A percentile compares a stretch with the other conserved stretches of the same genome.
phyloP scores from a whole-genome alignment of 2,888 invertebrate species.

The Catocala fraxini region DNA sequence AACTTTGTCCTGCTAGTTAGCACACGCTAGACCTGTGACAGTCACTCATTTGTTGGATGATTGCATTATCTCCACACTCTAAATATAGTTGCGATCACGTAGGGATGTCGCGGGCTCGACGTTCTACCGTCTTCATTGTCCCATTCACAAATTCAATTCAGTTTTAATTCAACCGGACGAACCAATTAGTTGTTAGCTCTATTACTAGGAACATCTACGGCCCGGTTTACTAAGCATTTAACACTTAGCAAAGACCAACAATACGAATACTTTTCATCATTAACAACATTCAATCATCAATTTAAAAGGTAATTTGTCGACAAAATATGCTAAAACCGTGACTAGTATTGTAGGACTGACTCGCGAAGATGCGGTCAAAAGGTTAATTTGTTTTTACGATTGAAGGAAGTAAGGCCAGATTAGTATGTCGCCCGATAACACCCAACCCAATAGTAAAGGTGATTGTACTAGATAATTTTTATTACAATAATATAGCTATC shows the following conservation, averaged over 20 bases:
- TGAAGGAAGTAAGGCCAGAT: conserved; percentile 27
- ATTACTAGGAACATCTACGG: conserved; percentile 14
- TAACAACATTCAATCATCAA: too few relatives aligned
- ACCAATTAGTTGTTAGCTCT: conserved; percentile 31
- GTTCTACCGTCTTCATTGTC: conserved; percentile 30
- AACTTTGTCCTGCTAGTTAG: conserved; percentile 22
- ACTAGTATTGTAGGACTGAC: not conserved
- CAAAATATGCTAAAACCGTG: too few relatives aligned
- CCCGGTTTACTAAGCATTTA: conserved; percentile 8
- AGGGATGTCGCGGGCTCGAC: conserved; percentile 43
- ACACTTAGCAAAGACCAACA: too few relatives aligned
- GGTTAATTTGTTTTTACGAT: conserved; percentile 27
- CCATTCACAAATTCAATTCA: conserved; percentile 43
- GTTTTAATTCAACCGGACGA: conserved; percentile 38
- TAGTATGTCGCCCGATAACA: conserved; percentile 43
- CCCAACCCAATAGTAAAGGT: conserved; percentile 58
- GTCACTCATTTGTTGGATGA: conserved; percentile 72
- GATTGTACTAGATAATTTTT: conserved; percentile 56
- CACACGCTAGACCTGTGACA: conserved; percentile 67
- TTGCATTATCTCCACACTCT: conserved; percentile 62
- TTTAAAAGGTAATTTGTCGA: too few relatives aligned
- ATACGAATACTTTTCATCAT: too few relatives aligned
- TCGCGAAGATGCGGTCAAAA: conserved; percentile 5
- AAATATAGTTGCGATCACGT: conserved; percentile 54
- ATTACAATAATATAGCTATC: conserved; percentile 41